Evolutionary conservation across 2,113 vertebrate species (phyloP).

Genomic region (Loxodonta africana): DNA sequence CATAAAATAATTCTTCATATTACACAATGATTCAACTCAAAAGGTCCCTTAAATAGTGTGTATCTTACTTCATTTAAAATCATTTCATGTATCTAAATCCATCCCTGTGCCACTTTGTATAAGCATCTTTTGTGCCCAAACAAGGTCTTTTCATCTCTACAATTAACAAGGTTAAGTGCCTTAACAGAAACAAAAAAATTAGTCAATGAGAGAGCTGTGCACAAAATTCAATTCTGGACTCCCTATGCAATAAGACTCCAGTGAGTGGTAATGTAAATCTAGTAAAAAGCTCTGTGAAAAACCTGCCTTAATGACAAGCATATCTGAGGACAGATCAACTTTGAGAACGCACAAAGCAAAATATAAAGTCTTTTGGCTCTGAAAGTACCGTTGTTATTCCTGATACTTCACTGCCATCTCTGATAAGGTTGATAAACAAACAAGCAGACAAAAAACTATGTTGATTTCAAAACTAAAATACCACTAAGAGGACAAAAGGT

Average conservation of each 20-base stretch:
- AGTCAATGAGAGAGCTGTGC: constrained; percentile 20
- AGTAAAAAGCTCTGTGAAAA: constrained; percentile 49
- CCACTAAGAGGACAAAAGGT: neutral
- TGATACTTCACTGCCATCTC: constrained; percentile 35
- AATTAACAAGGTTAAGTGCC: constrained; percentile 58
- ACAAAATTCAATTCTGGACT: constrained; percentile 62
- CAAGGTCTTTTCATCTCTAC: constrained; percentile 46
- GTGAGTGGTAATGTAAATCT: constrained; percentile 50
- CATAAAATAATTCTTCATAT: constrained; percentile 57
- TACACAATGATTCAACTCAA: constrained; percentile 38
- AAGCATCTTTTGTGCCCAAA: constrained; percentile 3
- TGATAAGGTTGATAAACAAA: constrained; percentile 33
- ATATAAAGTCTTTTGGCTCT: neutral
- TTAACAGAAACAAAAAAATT: constrained; percentile 67
- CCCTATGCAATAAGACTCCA: neutral
- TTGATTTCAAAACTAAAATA: constrained; percentile 77
- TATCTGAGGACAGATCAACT: neutral
- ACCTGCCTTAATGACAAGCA: constrained; percentile 42
- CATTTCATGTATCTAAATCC: constrained; percentile 17
- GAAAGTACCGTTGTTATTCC: constrained; percentile 27
- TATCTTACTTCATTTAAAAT: constrained; percentile 56
- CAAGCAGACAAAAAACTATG: constrained; percentile 66
- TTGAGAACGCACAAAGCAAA: constrained; percentile 55
- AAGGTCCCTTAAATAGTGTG: neutral
- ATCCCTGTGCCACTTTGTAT: neutral